Percentiles rank a stretch among this genome's conserved stretches.
Evolutionary conservation across 2,888 invertebrate species (phyloP).

Genomic region (Anthophora plumipes): DNA sequence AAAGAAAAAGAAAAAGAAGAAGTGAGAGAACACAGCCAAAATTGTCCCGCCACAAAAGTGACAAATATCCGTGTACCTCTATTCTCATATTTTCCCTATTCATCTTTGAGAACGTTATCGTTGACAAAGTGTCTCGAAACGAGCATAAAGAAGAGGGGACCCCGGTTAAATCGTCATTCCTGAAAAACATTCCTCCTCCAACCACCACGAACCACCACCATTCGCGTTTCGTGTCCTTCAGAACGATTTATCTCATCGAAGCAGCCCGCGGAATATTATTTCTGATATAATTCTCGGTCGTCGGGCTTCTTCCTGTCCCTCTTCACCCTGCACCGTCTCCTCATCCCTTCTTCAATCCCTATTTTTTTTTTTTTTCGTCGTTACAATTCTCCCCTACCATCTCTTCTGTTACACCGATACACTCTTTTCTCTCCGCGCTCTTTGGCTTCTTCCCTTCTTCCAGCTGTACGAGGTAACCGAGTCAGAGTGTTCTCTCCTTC

Average conservation of each 20-base stretch:
- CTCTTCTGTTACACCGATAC: conserved; percentile 4
- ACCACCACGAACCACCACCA: background rate
- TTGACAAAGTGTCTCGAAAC: conserved; percentile 38
- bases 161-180: conserved; percentile 36
- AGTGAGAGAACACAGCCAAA: background rate
- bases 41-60: conserved; percentile 8
- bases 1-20: background rate
- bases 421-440: conserved; percentile 38
- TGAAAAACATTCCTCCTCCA: conserved; percentile 44
- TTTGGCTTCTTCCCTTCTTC: conserved; percentile 51
- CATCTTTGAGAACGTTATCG: conserved; percentile 33
- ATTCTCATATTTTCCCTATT: conserved; percentile 19
- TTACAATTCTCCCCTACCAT: conserved; percentile 38
- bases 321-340: background rate
- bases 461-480: too few relatives aligned
- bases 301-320: conserved; percentile 48
- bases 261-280: conserved; percentile 66
- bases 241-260: conserved; percentile 52
- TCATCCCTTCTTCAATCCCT: conserved; percentile 32
- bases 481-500: conserved; percentile 25
- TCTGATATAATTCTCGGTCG: conserved; percentile 62
- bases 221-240: conserved; percentile 20
- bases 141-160: conserved; percentile 17
- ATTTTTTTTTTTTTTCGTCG: conserved; percentile 53
- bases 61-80: conserved; percentile 5